These are phyloP conservation scores for Cyprinella venusta DNA, from an alignment of 2,797 vertebrate genomes.

Conservation along the genomic window DNA sequence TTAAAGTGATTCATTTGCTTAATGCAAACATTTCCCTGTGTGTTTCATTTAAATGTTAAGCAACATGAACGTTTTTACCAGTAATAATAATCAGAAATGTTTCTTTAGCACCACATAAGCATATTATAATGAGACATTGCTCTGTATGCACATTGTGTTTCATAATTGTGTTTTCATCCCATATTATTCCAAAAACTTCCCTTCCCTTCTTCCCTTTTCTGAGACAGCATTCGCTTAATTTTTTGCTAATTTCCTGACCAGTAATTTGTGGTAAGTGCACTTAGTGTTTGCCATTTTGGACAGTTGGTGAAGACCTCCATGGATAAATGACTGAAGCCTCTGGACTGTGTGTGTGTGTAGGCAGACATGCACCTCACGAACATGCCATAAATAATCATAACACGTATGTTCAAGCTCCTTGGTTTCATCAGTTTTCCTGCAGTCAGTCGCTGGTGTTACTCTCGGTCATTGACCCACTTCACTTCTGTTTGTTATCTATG, in stretches of 20 bases:
- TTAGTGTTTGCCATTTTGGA: too few species aligned
- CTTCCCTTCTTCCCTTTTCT: too few species aligned
- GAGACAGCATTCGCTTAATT: not conserved
- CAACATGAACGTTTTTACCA: too few species aligned
- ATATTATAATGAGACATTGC: too few species aligned
- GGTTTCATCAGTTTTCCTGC: not conserved
- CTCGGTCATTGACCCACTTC: constrained; percentile 74
- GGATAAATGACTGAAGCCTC: not conserved
- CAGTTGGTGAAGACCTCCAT: not conserved
- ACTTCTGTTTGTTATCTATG: not conserved
- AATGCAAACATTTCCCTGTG: constrained; percentile 27
- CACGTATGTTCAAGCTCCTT: too few species aligned
- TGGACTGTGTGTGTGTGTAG: not conserved
- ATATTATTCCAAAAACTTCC: not conserved
- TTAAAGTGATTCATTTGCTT: constrained; percentile 47
- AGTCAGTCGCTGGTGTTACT: constrained; percentile 58
- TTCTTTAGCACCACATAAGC: too few species aligned
- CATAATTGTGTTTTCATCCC: too few species aligned
- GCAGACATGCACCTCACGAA: too few species aligned
- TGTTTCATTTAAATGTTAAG: not conserved
- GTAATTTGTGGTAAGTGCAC: not conserved
- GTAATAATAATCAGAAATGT: too few species aligned
- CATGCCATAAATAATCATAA: too few species aligned
- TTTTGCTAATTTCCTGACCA: not conserved
- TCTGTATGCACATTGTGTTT: too few species aligned